Evolutionary conservation across 30 jellyfish, hydroid and myxozoan genomes (phyloP).

Genomic region (Morbakka virulenta): DNA sequence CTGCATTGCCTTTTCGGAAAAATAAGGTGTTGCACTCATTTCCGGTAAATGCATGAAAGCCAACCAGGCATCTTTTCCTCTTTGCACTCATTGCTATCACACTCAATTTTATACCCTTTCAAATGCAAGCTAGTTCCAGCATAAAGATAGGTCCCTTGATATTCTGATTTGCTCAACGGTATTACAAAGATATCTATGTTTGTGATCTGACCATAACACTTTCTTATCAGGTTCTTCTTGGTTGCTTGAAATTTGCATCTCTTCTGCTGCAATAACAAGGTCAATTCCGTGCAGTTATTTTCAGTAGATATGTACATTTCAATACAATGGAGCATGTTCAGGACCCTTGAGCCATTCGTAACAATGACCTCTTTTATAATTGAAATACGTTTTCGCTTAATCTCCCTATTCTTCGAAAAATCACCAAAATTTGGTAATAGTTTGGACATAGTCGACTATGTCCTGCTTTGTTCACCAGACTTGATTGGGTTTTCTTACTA

Average conservation of each 20-base stretch:
- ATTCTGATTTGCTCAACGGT: too few species aligned
- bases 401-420: background rate
- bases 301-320: background rate
- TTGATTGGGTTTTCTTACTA: background rate
- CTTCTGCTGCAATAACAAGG: slow-evolving; percentile 4
- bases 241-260: slow-evolving; percentile 14
- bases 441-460: background rate
- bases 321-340: background rate
- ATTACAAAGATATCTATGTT: too few species aligned
- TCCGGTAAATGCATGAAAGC: slow-evolving; percentile 55
- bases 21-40: slow-evolving; percentile 13
- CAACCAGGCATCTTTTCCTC: slow-evolving; percentile 9
- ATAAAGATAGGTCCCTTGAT: background rate
- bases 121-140: slow-evolving; percentile 16
- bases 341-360: background rate
- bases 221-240: slow-evolving; percentile 57
- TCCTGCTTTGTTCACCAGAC: background rate
- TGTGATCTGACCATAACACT: too few species aligned
- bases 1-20: slow-evolving; percentile 16
- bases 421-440: background rate
- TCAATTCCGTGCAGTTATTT: background rate
- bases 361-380: background rate
- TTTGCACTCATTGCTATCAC: background rate
- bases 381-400: background rate
- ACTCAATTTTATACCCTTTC: slow-evolving; percentile 3